Conservation (phyloP, 1,140 invertebrate genomes). For the Luehdorfia chinensis region DNA sequence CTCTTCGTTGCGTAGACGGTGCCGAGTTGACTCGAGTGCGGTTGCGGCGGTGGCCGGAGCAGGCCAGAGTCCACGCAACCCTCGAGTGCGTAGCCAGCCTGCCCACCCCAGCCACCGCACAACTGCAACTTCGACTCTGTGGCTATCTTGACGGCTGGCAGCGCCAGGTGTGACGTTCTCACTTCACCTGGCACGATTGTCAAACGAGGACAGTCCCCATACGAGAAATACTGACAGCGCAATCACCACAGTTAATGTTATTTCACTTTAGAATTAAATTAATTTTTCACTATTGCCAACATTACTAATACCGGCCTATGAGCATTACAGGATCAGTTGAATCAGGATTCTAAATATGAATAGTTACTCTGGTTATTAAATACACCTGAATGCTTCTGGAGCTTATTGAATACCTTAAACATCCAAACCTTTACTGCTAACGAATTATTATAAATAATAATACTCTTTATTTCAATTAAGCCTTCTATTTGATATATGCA, state of each 20-base stretch:
- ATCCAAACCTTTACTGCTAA: no score
- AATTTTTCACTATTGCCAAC: not conserved
- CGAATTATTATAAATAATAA: no score
- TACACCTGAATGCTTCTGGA: no score
- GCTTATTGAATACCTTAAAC: no score
- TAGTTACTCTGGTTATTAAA: no score
- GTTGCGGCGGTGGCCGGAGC: slow-evolving; percentile 66
- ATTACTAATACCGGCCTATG: not conserved
- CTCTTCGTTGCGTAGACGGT: slow-evolving; percentile 97
- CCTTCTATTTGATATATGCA: no score
- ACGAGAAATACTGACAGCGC: not conserved
- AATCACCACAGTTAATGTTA: slow-evolving; percentile 1
- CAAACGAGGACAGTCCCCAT: slow-evolving; percentile 3
- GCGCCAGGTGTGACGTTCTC: slow-evolving; percentile 6
- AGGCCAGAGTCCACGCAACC: slow-evolving; percentile 62
- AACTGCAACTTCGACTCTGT: slow-evolving; percentile 62
- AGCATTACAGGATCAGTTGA: no score
- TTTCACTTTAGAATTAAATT: not conserved
- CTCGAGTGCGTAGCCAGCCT: slow-evolving; percentile 60
- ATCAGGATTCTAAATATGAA: no score
- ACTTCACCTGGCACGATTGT: slow-evolving; percentile 7
- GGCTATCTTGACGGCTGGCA: slow-evolving; percentile 63
- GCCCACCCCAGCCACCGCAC: slow-evolving; percentile 64
- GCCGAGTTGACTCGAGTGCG: slow-evolving; percentile 88
- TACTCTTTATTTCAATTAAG: no score